phyloP scores from a whole-genome alignment of 64 coral and sea anemone species.

The Actinia tenebrosa region DNA sequence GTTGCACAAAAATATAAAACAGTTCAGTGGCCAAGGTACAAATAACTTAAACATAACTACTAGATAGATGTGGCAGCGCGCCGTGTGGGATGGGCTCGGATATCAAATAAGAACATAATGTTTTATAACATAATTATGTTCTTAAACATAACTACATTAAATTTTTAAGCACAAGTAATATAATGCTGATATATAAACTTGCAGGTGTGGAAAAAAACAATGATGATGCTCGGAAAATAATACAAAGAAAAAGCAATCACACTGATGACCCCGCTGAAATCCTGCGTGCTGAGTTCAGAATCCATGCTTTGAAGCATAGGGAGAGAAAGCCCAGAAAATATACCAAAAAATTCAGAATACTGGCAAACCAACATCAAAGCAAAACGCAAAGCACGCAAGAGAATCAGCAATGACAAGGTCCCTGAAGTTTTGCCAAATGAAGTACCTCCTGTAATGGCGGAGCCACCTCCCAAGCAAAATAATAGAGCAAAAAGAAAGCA shows the following conservation, averaged over 20 bases:
- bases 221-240: slow-evolving; percentile 48
- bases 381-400: not conserved
- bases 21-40: slow-evolving; percentile 68
- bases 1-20: slow-evolving; percentile 42
- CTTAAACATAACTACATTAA: not conserved
- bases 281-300: slow-evolving; percentile 37
- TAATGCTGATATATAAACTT: slow-evolving; percentile 1
- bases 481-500: too few species aligned
- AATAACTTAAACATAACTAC: not conserved
- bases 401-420: not conserved
- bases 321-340: slow-evolving; percentile 25
- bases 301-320: slow-evolving; percentile 25
- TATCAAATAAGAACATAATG: too few species aligned
- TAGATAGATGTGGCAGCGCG: too few species aligned
- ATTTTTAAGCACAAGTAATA: slow-evolving; percentile 15
- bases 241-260: slow-evolving; percentile 57
- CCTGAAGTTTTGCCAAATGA: slow-evolving; percentile 20
- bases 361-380: not conserved
- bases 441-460: not conserved
- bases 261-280: slow-evolving; percentile 62
- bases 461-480: not conserved
- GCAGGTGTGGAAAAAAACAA: slow-evolving; percentile 70
- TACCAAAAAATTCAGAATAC: not conserved
- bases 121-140: too few species aligned
- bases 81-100: too few species aligned